phyloP scores from a whole-genome alignment of 2,797 vertebrate species.

The Sphaeramia orbicularis region DNA sequence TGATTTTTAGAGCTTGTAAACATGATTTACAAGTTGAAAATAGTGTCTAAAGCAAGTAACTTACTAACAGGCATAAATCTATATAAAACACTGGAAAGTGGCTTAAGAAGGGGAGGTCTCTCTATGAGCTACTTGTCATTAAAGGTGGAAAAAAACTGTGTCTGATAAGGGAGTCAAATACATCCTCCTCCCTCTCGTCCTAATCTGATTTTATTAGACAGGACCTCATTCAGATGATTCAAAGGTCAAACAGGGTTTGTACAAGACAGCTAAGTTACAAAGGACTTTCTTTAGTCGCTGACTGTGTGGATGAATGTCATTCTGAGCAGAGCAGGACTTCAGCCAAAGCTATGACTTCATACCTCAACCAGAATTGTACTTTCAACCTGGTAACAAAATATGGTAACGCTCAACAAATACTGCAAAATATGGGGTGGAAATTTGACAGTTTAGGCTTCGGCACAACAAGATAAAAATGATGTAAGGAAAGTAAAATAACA shows the following conservation, averaged over 20 bases:
- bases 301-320: neutral
- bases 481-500: too few species aligned
- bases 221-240: slow-evolving; percentile 29
- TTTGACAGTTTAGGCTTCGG: too few species aligned
- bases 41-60: too few species aligned
- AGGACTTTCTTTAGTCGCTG: neutral
- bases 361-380: neutral
- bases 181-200: neutral
- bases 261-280: slow-evolving; percentile 29
- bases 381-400: neutral
- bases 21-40: neutral
- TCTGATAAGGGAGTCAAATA: neutral
- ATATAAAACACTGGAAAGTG: neutral
- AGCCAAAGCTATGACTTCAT: too few species aligned
- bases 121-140: neutral
- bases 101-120: neutral
- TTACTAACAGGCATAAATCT: neutral
- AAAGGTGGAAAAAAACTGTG: neutral
- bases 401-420: neutral
- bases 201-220: slow-evolving; percentile 41
- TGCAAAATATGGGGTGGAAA: too few species aligned
- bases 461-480: too few species aligned
- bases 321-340: neutral
- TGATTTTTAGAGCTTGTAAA: neutral
- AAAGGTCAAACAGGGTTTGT: slow-evolving; percentile 41